phyloP scores from a whole-genome alignment of 2,797 vertebrate species.

The Gobionotothen gibberifrons region DNA sequence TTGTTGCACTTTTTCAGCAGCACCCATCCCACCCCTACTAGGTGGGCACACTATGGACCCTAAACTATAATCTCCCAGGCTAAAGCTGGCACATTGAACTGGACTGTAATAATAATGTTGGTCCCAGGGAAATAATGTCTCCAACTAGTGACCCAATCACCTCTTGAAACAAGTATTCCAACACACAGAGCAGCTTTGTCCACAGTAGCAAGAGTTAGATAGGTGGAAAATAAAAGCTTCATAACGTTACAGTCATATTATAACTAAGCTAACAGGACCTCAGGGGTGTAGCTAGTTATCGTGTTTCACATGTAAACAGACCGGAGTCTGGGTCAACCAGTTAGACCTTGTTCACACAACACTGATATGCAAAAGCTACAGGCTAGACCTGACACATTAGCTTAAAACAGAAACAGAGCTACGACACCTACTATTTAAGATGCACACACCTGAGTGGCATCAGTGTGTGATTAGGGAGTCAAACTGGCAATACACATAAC shows the following conservation, averaged over 20 bases:
- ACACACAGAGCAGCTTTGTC: slow-evolving; percentile 5
- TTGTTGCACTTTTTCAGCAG: slow-evolving; percentile 69
- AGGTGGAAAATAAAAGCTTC: background rate
- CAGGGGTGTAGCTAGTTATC: slow-evolving; percentile 14
- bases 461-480: background rate
- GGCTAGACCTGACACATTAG: slow-evolving; percentile 23
- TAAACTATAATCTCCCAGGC: slow-evolving; percentile 34
- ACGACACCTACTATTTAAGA: background rate
- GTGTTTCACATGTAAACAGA: slow-evolving; percentile 53
- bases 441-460: slow-evolving; percentile 35
- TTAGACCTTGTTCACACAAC: slow-evolving; percentile 37
- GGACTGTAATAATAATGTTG: slow-evolving; percentile 6
- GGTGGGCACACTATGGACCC: slow-evolving; percentile 57
- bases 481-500: slow-evolving; percentile 2
- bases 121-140: slow-evolving; percentile 7
- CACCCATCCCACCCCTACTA: slow-evolving; percentile 62
- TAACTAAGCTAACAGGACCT: background rate
- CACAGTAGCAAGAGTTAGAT: background rate
- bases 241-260: background rate
- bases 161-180: background rate
- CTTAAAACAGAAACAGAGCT: slow-evolving; percentile 15
- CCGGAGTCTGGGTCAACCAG: slow-evolving; percentile 48
- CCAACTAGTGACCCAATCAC: background rate
- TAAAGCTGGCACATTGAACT: slow-evolving; percentile 33
- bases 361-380: slow-evolving; percentile 2